These are phyloP conservation scores for Paraplagusia blochii DNA, from an alignment of 2,113 vertebrate species.

Conservation along the genomic window DNA sequence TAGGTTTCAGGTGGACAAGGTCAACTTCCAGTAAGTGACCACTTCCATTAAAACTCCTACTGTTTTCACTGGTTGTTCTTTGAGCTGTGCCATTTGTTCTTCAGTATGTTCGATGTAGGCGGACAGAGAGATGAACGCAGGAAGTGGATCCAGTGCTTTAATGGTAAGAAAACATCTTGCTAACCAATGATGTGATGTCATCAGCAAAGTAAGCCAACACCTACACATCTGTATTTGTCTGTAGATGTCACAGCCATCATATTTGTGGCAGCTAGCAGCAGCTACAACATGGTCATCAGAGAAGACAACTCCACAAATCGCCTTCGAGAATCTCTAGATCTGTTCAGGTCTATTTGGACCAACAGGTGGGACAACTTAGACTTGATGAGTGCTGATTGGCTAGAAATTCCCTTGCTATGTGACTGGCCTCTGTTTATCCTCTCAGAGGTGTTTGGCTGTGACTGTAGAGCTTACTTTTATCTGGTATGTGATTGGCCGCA, in stretches of 20 bases:
- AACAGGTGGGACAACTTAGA: constrained; percentile 78
- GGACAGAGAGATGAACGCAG: constrained; percentile 96
- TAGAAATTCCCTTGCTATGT: background rate
- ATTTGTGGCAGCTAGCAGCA: constrained; percentile 96
- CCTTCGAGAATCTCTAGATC: constrained; percentile 91
- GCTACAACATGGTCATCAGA: constrained; percentile 99
- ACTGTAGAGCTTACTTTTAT: background rate
- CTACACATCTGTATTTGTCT: background rate
- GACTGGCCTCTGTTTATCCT: background rate
- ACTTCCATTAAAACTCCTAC: background rate
- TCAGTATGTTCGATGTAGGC: constrained; percentile 98
- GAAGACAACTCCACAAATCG: constrained; percentile 97
- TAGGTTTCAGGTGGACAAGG: constrained; percentile 69
- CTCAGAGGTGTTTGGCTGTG: constrained; percentile 34
- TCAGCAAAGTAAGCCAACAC: background rate
- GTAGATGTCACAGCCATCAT: constrained; percentile 96
- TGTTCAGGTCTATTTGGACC: constrained; percentile 98
- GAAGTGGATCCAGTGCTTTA: constrained; percentile 99
- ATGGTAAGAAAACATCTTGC: constrained; percentile 77
- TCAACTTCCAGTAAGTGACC: constrained; percentile 70
- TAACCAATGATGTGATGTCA: background rate
- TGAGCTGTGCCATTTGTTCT: background rate
- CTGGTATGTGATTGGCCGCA: constrained; percentile 57
- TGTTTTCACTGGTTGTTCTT: background rate
- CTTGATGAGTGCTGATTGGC: background rate